phyloP scores from a whole-genome alignment of 2,113 vertebrate species.

The Herpetotheres cachinnans region DNA sequence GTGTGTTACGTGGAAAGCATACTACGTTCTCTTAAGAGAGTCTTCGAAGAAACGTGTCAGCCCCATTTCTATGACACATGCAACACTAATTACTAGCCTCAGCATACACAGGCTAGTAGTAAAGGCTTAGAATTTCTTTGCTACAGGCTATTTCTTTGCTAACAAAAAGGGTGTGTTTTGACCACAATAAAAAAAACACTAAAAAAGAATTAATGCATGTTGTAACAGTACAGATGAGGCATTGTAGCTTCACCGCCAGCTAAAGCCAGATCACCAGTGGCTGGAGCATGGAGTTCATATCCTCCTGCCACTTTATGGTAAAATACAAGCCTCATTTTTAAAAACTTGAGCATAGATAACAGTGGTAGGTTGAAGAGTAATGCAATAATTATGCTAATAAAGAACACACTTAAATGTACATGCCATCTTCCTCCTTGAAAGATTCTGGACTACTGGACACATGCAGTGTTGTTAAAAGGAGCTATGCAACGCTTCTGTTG shows the following conservation, averaged over 20 bases:
- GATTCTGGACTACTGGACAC: neutral
- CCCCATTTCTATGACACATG: neutral
- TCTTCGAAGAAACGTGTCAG: neutral
- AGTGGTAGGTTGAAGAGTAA: neutral
- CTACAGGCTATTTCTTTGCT: conserved; percentile 21
- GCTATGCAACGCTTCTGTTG: neutral
- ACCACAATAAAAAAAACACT: conserved; percentile 16
- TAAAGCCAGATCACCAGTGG: neutral
- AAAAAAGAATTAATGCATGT: neutral
- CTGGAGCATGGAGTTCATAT: neutral
- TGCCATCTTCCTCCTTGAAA: neutral
- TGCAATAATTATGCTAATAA: neutral
- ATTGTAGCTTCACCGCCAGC: neutral
- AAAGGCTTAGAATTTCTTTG: neutral
- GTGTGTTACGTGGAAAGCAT: neutral
- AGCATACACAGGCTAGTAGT: neutral
- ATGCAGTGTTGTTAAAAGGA: neutral
- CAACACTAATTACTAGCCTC: neutral
- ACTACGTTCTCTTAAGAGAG: neutral
- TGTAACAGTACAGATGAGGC: conserved; percentile 2
- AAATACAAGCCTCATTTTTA: neutral
- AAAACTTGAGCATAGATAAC: neutral
- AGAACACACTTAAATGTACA: neutral
- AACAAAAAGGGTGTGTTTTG: conserved; percentile 11
- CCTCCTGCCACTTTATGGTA: neutral